Conservation (phyloP, 2,888 invertebrate species). For the Limnephilus lunatus region DNA sequence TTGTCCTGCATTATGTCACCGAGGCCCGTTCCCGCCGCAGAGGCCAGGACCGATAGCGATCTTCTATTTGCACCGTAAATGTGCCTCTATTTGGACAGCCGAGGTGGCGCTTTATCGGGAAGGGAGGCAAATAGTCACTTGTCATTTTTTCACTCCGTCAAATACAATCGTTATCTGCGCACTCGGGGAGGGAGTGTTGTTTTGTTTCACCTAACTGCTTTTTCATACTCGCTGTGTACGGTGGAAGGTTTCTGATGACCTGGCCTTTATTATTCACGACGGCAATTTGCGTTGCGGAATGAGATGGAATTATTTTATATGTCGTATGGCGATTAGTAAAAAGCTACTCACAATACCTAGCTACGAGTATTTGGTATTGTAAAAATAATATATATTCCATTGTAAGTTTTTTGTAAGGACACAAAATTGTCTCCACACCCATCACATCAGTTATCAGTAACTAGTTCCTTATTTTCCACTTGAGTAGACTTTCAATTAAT, state of each 20-base stretch:
- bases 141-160: conserved; percentile 66
- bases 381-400: neutral
- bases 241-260: conserved; percentile 23
- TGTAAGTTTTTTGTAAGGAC: neutral
- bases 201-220: conserved; percentile 46
- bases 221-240: conserved; percentile 6
- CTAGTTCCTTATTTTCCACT: too few species aligned
- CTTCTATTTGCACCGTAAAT: conserved; percentile 66
- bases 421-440: neutral
- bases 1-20: conserved; percentile 65
- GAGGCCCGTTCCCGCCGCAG: conserved; percentile 26
- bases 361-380: neutral
- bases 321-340: neutral
- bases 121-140: conserved; percentile 65
- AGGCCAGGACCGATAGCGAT: conserved; percentile 62
- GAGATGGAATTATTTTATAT: neutral
- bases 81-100: conserved; percentile 64
- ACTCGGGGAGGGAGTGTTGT: conserved; percentile 42
- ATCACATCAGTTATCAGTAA: neutral
- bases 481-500: too few species aligned
- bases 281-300: conserved; percentile 20
- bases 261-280: conserved; percentile 38
- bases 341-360: neutral
- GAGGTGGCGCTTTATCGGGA: conserved; percentile 56
- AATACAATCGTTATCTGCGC: conserved; percentile 63